A percentile compares a stretch with the other conserved stretches of the same genome.
Evolutionary conservation across 2,113 vertebrate species (phyloP).

Genomic region (Eretmochelys imbricata): DNA sequence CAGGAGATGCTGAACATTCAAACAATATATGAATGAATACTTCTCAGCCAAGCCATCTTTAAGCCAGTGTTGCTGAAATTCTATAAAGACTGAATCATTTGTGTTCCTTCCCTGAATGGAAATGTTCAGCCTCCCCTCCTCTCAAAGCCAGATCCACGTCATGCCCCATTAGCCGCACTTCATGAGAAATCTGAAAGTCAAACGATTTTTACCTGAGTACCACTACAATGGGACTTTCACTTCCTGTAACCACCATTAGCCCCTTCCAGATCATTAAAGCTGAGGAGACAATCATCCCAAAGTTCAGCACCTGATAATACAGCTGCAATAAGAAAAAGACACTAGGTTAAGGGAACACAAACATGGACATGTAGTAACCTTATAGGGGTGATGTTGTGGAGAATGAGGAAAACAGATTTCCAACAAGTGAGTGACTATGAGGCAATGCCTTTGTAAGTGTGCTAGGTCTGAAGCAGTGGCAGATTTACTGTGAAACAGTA

Average conservation of each 20-base stretch:
- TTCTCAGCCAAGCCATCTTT: neutral
- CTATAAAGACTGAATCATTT: neutral
- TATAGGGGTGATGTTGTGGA: neutral
- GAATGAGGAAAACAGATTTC: neutral
- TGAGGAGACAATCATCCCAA: conserved; percentile 99
- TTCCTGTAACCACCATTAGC: conserved; percentile 96
- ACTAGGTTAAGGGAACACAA: neutral
- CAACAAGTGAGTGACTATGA: neutral
- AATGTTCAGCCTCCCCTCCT: neutral
- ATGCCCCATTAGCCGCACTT: neutral
- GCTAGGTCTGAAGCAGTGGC: too few species aligned
- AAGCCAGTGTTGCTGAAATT: neutral
- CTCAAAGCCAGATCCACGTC: neutral
- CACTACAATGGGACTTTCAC: conserved; percentile 97
- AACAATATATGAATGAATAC: neutral
- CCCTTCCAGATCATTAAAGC: conserved; percentile 99
- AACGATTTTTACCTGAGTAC: conserved; percentile 89
- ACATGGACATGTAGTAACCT: neutral
- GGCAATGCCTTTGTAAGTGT: too few species aligned
- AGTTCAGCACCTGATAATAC: conserved; percentile 98
- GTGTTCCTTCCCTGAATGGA: neutral
- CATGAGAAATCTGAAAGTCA: neutral
- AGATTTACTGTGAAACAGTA: too few species aligned
- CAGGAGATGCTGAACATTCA: neutral
- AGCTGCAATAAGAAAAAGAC: conserved; percentile 78